Conservation (phyloP, 2,113 vertebrate species). For the Polypterus bichir region DNA sequence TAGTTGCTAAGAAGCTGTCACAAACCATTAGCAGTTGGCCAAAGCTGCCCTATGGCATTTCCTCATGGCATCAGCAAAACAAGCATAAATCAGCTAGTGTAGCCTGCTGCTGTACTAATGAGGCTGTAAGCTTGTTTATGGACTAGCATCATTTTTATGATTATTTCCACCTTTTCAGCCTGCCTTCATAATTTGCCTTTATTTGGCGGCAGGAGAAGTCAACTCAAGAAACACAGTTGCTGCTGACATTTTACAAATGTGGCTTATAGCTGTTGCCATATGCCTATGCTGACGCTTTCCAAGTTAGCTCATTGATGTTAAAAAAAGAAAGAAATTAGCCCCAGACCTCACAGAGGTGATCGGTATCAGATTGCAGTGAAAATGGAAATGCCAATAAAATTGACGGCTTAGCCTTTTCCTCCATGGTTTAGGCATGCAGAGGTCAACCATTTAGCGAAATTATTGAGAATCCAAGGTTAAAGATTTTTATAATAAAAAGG, state of each 20-base stretch:
- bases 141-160: constrained; percentile 84
- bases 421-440: constrained; percentile 40
- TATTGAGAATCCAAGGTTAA: constrained; percentile 46
- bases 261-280: constrained; percentile 46
- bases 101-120: constrained; percentile 89
- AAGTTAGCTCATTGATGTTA: constrained; percentile 50
- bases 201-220: constrained; percentile 60
- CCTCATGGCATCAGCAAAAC: constrained; percentile 75
- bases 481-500: constrained; percentile 43
- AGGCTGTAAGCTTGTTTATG: constrained; percentile 88
- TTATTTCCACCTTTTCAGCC: constrained; percentile 82
- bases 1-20: constrained; percentile 96
- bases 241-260: constrained; percentile 57
- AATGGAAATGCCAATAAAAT: constrained; percentile 76
- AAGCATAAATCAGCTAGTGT: constrained; percentile 75
- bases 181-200: constrained; percentile 44
- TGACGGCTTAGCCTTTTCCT: constrained; percentile 48
- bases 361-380: constrained; percentile 66
- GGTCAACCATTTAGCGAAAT: constrained; percentile 53
- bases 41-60: constrained; percentile 87
- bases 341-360: constrained; percentile 65
- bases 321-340: constrained; percentile 50
- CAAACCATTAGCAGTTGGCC: constrained; percentile 83
- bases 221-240: constrained; percentile 44
- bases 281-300: constrained; percentile 42